Evolutionary conservation across 1,140 invertebrate species (phyloP).

Genomic region (Drosophila ficusphila): DNA sequence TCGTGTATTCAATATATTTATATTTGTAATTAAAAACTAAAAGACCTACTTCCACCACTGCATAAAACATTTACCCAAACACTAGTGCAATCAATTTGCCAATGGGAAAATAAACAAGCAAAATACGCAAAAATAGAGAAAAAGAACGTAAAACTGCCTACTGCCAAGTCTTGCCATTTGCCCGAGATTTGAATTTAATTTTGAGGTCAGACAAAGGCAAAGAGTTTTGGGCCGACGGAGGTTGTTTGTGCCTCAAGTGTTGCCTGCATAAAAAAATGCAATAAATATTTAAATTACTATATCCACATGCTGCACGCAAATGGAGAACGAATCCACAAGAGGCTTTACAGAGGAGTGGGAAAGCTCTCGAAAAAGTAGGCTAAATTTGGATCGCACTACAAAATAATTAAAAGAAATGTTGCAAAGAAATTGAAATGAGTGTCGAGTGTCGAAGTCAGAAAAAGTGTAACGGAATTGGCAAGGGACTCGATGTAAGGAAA

Average conservation of each 20-base stretch:
- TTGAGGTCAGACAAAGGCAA: conserved; percentile 66
- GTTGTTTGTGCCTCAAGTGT: conserved; percentile 57
- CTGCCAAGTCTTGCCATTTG: conserved; percentile 63
- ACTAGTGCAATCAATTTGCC: conserved; percentile 61
- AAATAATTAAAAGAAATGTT: conserved; percentile 68
- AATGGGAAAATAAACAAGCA: conserved; percentile 12
- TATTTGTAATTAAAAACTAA: neutral
- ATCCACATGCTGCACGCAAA: conserved; percentile 75
- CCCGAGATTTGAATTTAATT: conserved; percentile 82
- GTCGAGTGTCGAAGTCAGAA: conserved; percentile 5
- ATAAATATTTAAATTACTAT: conserved; percentile 81
- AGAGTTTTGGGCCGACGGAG: conserved; percentile 9
- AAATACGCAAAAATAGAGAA: neutral
- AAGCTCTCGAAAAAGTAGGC: conserved; percentile 59
- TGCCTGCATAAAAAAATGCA: conserved; percentile 74
- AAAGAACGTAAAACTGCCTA: conserved; percentile 1
- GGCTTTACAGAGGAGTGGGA: neutral
- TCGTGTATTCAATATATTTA: neutral
- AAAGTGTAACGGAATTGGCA: conserved; percentile 22
- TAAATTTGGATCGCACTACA: conserved; percentile 61
- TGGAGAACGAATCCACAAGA: conserved; percentile 26
- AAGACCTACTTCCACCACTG: neutral
- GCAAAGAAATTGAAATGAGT: conserved; percentile 36
- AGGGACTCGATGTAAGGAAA: conserved; percentile 7
- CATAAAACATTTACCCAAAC: conserved; percentile 1